Evolutionary conservation across 23 tunicate genomes (phyloP), one percentile per base, ranked within the genome.

Genomic region (Ascidia mentula): DNA sequence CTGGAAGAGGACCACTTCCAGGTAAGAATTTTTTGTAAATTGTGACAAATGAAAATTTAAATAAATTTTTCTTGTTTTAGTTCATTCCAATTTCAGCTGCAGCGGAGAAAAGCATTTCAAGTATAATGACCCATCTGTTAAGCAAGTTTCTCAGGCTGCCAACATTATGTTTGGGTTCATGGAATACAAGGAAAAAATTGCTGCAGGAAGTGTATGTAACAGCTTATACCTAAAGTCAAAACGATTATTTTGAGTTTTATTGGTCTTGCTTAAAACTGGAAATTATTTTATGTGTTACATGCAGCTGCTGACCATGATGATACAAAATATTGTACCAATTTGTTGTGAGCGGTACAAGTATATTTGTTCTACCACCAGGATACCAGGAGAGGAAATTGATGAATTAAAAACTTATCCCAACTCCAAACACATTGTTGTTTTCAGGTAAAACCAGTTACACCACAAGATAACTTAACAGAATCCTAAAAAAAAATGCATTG

Each of bases 321-420:
- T 93, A 24, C 92, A 89, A 74, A 71, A 81, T 32, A 22, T 93
- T 18, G 81, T 93, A 4, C 98, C 98, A 3, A 88, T 93, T 37
- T 93, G 93, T 46, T 87, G 90, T 35, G 80, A 84, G 53, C 89
- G 98, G 20, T 93, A 88, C 84, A 74, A 76, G 33, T 93, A 88
- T 59, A 26, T 93, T 38, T 71, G 79, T 69, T 80, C 86, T 2
- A 89, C 95, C 8, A 93, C 98, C 32, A 80, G 98, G 32, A 80
- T 88, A 18, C 98, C 98, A 35, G 87, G 87, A 0, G 84, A 73
- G 22, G 85, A 72, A 30, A 79, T 93, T 34, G 98, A 93, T 72
- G 89, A 93, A 46, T 34, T 93, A 39, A 80, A 80, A 34, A 46
- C 36, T 18, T 93, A 72, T 75, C 87, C 84, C 7, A 69, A 77